These are phyloP conservation scores for Psammodynastes pulverulentus DNA, from an alignment of 2,113 vertebrate species.

Conservation along the genomic window DNA sequence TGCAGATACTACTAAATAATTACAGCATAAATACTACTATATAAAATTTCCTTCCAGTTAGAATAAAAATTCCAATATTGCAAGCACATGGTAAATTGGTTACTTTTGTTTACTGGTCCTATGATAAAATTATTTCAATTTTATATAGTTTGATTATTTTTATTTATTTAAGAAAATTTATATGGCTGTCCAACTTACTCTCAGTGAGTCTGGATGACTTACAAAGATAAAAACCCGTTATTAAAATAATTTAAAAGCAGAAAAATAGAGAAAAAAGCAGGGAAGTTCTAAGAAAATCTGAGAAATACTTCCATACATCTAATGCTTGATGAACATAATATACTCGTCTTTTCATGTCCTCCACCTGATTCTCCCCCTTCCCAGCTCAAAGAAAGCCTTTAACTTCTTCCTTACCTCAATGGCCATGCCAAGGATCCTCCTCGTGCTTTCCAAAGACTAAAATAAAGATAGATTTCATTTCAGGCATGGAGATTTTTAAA, in stretches of 20 bases:
- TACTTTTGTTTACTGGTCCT: not conserved
- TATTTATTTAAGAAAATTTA: not conserved
- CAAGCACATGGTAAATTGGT: not conserved
- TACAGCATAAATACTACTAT: not conserved
- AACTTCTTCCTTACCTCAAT: constrained; percentile 84
- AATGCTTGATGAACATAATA: not conserved
- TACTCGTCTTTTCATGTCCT: not conserved
- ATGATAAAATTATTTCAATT: not conserved
- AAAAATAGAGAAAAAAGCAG: not conserved
- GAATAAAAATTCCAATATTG: not conserved
- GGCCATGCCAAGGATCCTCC: constrained; percentile 89
- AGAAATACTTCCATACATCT: not conserved
- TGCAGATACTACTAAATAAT: not conserved
- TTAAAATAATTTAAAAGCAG: not conserved
- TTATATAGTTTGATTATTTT: not conserved
- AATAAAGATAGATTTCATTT: constrained; percentile 35
- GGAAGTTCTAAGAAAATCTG: not conserved
- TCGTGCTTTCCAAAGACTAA: constrained; percentile 96
- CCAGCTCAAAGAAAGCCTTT: not conserved
- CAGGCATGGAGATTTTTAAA: not conserved
- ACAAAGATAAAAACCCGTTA: not conserved
- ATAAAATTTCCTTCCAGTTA: not conserved
- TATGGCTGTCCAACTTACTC: not conserved
- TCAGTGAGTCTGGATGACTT: not conserved
- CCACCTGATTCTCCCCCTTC: not conserved